Evolutionary conservation across 2,888 invertebrate species (phyloP).

Genomic region (Endomychus coccineus): DNA sequence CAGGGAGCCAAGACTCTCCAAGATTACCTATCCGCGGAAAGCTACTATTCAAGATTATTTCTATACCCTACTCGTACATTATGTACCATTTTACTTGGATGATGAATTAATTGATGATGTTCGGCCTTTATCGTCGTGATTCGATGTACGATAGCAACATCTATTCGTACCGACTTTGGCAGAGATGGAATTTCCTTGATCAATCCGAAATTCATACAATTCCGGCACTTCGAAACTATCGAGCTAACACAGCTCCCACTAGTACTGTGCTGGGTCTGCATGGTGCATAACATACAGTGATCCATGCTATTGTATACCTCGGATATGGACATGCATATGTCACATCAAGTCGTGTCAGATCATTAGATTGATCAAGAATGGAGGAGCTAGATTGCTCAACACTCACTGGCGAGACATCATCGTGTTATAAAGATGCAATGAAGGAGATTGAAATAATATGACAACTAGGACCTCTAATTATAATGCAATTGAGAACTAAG

Average conservation of each 20-base stretch:
- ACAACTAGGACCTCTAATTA: no score
- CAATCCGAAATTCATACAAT: slow-evolving; percentile 22
- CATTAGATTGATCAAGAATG: slow-evolving; percentile 23
- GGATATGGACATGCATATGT: slow-evolving; percentile 29
- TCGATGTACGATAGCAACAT: slow-evolving; percentile 20
- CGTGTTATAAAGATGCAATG: no score
- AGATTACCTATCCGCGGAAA: no score
- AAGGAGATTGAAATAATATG: no score
- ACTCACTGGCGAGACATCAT: no score
- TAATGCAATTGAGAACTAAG: no score
- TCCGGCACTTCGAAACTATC: slow-evolving; percentile 22
- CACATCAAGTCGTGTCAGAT: slow-evolving; percentile 26
- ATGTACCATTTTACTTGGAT: no score
- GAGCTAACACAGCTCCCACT: slow-evolving; percentile 24
- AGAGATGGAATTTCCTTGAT: slow-evolving; percentile 19
- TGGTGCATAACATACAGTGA: slow-evolving; percentile 23
- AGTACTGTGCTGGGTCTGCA: slow-evolving; percentile 24
- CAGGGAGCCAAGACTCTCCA: no score
- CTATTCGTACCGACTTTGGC: slow-evolving; percentile 21
- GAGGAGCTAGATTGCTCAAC: slow-evolving; percentile 25
- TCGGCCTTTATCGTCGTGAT: no score
- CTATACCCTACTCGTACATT: no score
- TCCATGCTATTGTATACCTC: slow-evolving; percentile 23
- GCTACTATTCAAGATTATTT: no score
- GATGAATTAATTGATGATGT: no score